phyloP scores from a whole-genome alignment of 2,888 invertebrate species.

The Elmis aenea region DNA sequence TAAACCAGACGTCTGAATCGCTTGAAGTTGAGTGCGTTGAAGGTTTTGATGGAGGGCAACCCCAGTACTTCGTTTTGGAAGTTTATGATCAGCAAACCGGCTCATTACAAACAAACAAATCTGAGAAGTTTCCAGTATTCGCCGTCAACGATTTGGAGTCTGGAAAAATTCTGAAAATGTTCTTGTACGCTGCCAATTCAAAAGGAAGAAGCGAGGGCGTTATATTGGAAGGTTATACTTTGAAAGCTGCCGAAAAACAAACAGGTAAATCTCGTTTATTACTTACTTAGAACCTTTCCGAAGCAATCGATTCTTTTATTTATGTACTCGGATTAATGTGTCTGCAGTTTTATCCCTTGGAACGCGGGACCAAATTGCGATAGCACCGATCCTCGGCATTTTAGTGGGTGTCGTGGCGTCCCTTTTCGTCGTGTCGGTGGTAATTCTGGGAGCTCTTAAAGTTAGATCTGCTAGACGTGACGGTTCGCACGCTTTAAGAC shows the following conservation, averaged over 20 bases:
- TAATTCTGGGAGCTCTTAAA: conserved; percentile 58
- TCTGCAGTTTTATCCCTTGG: conserved; percentile 45
- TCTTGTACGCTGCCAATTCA: conserved; percentile 76
- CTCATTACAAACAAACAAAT: conserved; percentile 61
- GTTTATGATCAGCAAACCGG: conserved; percentile 64
- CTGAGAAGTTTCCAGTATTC: conserved; percentile 68
- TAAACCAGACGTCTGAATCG: conserved; percentile 74
- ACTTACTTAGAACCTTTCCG: conserved; percentile 4
- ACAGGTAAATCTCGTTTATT: conserved; percentile 55
- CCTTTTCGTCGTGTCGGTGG: conserved; percentile 60
- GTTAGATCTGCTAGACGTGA: conserved; percentile 55
- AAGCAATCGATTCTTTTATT: too few species aligned
- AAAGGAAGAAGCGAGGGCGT: conserved; percentile 76
- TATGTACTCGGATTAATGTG: conserved; percentile 6
- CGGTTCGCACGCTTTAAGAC: conserved; percentile 51
- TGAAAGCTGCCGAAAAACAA: conserved; percentile 71
- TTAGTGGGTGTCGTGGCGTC: conserved; percentile 66
- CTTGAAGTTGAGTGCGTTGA: conserved; percentile 67
- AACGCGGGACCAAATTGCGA: conserved; percentile 50
- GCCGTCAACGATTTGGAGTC: conserved; percentile 73
- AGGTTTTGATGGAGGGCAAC: conserved; percentile 75
- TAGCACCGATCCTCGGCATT: conserved; percentile 58
- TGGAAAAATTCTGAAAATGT: conserved; percentile 70
- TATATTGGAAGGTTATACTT: conserved; percentile 65
- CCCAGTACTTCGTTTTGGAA: conserved; percentile 68